Evolutionary conservation across 2,888 invertebrate genomes (phyloP), one percentile per base, ranked within the genome.

Genomic region (Callimorpha dominula): DNA sequence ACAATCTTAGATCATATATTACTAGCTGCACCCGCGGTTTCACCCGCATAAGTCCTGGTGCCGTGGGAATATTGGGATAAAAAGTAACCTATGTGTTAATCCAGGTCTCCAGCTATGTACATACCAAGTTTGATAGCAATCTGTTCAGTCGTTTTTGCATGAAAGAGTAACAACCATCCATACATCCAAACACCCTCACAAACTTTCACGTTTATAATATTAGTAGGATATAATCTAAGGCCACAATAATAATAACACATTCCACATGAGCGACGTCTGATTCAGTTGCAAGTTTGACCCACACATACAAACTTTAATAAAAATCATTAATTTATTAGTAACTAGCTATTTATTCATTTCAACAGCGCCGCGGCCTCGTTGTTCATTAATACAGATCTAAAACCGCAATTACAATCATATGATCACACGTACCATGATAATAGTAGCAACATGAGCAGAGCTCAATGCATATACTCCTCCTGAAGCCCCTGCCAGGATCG

Each of bases 391-490:
- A 14, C 6, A 4, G 9, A 7, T 20, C 11, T 57, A 11, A 20
- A 57, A 20, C n/a, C 9, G 1, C 14, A 31, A 14, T 60, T 20
- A 57, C 4, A 57, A 52, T 46, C 1, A 50, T 40, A 20, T 31
- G n/a, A 52, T 14, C 17, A 84, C 89, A 85, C 89, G 90, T 89
- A 97, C 97, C 96, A 98, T 97, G 68, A 98, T 96, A 67, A 98
- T 97, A 31, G 97, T 97, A 0, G 98, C 97, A 74, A 98, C 96
- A 86, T 98, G 98, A 0, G 98, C 98, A 2, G 98, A 97, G 70
- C 98, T 97, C 40, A 98, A 90, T 0, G 98, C 98, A 88, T 98
- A 98, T 42, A 98, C 98, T 7, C 98, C 98, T 12, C 98, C 98
- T 72, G 98, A 98, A 20, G 98, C 98, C 43, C 98, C 98, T 11